A percentile compares a stretch with the other conserved stretches of the same genome.
Evolutionary conservation across 2,888 invertebrate genomes (phyloP).

Genomic region (Melipona beecheii): DNA sequence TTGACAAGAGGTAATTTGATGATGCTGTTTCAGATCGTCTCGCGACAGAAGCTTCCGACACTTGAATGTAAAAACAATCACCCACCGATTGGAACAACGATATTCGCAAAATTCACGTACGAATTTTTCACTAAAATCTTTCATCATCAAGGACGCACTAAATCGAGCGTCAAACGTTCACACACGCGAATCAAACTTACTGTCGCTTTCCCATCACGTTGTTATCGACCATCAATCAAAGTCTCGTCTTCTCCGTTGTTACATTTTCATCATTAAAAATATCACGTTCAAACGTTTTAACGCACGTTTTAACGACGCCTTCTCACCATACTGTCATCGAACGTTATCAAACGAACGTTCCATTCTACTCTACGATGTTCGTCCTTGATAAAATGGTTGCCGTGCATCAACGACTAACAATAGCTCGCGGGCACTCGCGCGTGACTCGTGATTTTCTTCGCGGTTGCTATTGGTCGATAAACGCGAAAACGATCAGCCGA

Average conservation of each 20-base stretch:
- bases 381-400: conserved; percentile 14
- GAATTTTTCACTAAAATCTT: neutral
- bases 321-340: neutral
- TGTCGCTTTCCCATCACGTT: neutral
- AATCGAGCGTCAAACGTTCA: neutral
- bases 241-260: too few species aligned
- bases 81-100: too few species aligned
- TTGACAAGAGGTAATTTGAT: neutral
- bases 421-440: conserved; percentile 3
- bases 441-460: conserved; percentile 34
- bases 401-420: neutral
- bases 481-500: conserved; percentile 64
- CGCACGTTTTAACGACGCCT: too few species aligned
- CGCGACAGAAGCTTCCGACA: too few species aligned
- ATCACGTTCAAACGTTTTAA: too few species aligned
- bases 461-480: conserved; percentile 74
- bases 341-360: conserved; percentile 11
- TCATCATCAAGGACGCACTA: accelerated
- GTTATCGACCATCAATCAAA: too few species aligned
- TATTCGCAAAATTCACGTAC: neutral
- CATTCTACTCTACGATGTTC: neutral
- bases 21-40: neutral
- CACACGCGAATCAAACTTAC: neutral
- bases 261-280: too few species aligned
- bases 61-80: neutral